Evolutionary conservation across 2,888 invertebrate species (phyloP).

Genomic region (Gryllus longicercus): DNA sequence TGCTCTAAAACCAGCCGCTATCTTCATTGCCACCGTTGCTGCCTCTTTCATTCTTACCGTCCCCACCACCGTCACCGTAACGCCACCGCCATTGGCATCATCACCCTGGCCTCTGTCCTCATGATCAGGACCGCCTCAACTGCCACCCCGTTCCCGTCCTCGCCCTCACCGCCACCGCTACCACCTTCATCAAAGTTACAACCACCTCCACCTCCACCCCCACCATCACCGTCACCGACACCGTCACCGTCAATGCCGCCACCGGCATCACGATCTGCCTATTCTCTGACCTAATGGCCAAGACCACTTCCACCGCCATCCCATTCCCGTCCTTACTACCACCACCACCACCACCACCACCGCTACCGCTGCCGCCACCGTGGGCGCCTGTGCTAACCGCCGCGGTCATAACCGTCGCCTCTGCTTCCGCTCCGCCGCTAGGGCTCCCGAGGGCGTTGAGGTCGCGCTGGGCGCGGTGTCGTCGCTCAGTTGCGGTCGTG

Average conservation of each 20-base stretch:
- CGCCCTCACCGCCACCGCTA: background rate
- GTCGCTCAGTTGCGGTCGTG: conserved; percentile 4
- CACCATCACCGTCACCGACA: background rate
- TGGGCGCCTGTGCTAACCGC: background rate
- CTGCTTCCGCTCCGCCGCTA: background rate
- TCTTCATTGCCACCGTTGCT: no score
- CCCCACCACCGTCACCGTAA: no score
- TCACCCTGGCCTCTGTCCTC: no score
- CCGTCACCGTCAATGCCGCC: no score
- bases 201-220: background rate
- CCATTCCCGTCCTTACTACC: no score
- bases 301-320: background rate
- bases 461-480: background rate
- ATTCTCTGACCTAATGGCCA: background rate
- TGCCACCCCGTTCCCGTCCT: background rate
- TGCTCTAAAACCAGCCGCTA: no score
- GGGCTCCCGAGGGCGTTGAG: background rate
- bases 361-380: background rate
- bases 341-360: background rate
- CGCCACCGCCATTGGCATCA: no score
- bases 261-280: background rate
- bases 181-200: background rate
- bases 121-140: no score
- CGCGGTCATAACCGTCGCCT: background rate
- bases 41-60: no score